Percentiles rank a stretch among this genome's conserved stretches.
Conservation (phyloP, 2,888 invertebrate genomes). For the Leuctra nigra region DNA sequence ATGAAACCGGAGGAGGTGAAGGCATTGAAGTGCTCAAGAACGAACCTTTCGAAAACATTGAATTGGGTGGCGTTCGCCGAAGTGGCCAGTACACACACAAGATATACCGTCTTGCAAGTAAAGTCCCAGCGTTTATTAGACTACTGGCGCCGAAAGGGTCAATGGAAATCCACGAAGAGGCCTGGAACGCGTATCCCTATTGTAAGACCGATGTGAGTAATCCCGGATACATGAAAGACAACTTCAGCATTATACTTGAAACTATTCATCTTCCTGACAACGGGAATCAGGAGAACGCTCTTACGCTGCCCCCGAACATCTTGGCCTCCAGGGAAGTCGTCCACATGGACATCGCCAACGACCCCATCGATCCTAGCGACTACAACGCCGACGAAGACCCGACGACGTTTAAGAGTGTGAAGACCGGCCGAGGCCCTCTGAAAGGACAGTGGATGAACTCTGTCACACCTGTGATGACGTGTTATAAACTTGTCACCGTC, state of each 20-base stretch:
- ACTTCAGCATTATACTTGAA: conserved; percentile 48
- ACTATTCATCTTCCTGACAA: conserved; percentile 32
- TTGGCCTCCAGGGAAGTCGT: conserved; percentile 49
- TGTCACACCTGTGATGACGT: conserved; percentile 47
- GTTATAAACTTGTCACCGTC: conserved; percentile 55
- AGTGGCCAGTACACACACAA: conserved; percentile 56
- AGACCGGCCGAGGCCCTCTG: conserved; percentile 49
- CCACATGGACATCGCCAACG: conserved; percentile 50
- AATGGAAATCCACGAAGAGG: conserved; percentile 49
- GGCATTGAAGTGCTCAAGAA: conserved; percentile 55
- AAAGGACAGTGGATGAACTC: too few species aligned
- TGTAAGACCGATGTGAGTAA: conserved; percentile 44
- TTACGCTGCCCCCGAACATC: conserved; percentile 45
- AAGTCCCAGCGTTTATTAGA: conserved; percentile 48
- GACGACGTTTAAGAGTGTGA: conserved; percentile 41
- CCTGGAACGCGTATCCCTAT: conserved; percentile 56
- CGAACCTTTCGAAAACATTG: conserved; percentile 48
- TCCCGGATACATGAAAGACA: conserved; percentile 47
- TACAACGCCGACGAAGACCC: conserved; percentile 48
- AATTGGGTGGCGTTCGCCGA: conserved; percentile 40
- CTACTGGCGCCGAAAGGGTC: conserved; percentile 48
- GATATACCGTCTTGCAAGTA: conserved; percentile 51
- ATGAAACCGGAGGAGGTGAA: conserved; percentile 56
- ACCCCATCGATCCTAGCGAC: conserved; percentile 40
- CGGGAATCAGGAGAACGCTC: conserved; percentile 42